Conservation (phyloP, 2,797 vertebrate species). For the Tapirus indicus region DNA sequence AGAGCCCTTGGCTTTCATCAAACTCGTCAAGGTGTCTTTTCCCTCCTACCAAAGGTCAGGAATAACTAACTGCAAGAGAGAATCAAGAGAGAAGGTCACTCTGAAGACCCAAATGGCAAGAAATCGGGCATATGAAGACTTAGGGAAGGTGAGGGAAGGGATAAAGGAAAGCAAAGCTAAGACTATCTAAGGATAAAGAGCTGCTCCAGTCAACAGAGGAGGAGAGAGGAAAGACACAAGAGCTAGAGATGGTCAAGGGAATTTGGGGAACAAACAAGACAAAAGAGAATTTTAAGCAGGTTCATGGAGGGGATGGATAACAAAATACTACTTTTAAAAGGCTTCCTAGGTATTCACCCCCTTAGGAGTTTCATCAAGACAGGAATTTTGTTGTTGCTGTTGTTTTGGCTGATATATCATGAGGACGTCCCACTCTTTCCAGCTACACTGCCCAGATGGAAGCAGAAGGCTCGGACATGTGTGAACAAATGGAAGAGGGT, state of each 20-base stretch:
- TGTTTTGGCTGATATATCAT: neutral
- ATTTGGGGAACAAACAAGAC: neutral
- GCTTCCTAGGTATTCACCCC: neutral
- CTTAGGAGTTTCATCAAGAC: neutral
- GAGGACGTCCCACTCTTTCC: neutral
- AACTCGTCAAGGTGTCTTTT: neutral
- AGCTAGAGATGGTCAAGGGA: neutral
- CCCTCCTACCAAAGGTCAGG: neutral
- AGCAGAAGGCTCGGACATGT: neutral
- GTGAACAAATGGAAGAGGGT: neutral
- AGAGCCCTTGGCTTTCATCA: neutral
- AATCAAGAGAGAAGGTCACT: neutral
- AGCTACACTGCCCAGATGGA: neutral
- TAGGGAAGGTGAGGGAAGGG: fast-evolving
- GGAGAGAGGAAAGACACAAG: too few species aligned
- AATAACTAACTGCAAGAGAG: neutral
- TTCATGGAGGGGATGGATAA: neutral
- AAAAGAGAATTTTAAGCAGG: neutral
- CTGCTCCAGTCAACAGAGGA: too few species aligned
- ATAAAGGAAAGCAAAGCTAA: neutral
- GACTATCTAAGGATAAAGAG: neutral
- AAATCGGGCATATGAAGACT: neutral
- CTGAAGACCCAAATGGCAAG: neutral
- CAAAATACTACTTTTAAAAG: neutral
- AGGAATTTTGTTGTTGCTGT: neutral